Base-by-base conservation (phyloP, 2,888 invertebrate species). In the Coleophora flavipennella region DNA sequence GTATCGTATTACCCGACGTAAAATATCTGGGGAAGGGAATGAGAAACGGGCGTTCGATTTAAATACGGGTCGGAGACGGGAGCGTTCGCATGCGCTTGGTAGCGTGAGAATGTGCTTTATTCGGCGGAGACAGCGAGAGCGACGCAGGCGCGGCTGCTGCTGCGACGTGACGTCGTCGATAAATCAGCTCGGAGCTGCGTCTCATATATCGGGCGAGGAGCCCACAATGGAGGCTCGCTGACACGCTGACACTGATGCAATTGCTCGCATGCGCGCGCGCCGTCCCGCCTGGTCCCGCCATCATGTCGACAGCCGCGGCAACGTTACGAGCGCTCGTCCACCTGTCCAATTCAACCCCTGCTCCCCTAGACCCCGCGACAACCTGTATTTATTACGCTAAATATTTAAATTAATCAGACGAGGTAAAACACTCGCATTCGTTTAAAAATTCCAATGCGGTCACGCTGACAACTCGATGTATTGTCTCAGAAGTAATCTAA, bases 1-100 rank as follows among this genome's bases (percentile, higher is more conserved):
- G 83, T 84, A 83, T 84, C 84, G 84, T 81, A 80, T 84, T 83
- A 83, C 84, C 68, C 73, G 78, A 80, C 80, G 81, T 80, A 77
- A 83, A 83, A 81, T 83, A 83, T 83, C 83, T 80, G 78, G 74
- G 75, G 77, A 75, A 75, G 58, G 78, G 80, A 81, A 83, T 81
- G 81, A 84, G 81, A 83, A 78, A 80, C 76, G 80, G 77, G 71
- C 75, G 75, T 67, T 70, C 70, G 72, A 77, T 84, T 83, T 81
- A 79, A 80, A 81, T 79, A 67, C 66, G 71, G 68, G 69, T 61
- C 67, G 62, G 70, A 68, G 75, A 69, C 68, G 69, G 73, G 71
- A 69, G 75, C 66, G 77, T 74, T 81, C 75, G 80, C 81, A 81
- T 79, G 81, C 79, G 77, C 73, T 81, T 73, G 64, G 81, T 80